These are phyloP conservation scores for Drosophila chauvacae DNA, from an alignment of 1,140 invertebrate genomes.

Conservation along the genomic window DNA sequence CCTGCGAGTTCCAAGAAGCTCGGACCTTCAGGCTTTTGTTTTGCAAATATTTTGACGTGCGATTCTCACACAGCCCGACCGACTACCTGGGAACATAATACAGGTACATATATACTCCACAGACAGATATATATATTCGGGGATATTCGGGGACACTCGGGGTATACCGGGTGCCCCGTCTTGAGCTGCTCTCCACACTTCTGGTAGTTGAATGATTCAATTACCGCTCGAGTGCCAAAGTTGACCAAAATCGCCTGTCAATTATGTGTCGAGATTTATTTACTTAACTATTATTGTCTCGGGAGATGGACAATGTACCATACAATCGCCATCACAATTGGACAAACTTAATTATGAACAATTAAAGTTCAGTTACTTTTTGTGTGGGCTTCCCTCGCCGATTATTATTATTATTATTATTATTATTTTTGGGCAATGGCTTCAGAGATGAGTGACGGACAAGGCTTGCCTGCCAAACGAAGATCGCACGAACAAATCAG, in stretches of 20 bases:
- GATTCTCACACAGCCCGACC: constrained; percentile 17
- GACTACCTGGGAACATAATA: constrained; percentile 23
- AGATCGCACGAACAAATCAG: constrained; percentile 9
- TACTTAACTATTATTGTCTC: constrained; percentile 65
- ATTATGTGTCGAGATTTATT: constrained; percentile 70
- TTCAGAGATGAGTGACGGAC: constrained; percentile 26
- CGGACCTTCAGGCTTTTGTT: constrained; percentile 62
- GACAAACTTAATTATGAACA: constrained; percentile 80
- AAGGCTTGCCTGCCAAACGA: constrained; percentile 40
- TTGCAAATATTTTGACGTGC: constrained; percentile 82
- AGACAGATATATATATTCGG: neutral
- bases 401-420: constrained; percentile 24
- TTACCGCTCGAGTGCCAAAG: constrained; percentile 74
- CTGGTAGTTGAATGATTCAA: constrained; percentile 68
- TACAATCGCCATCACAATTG: constrained; percentile 50
- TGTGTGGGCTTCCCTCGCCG: constrained; percentile 43
- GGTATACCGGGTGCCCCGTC: constrained; percentile 50
- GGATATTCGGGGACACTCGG: neutral
- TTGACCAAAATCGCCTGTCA: constrained; percentile 66
- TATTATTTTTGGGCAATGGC: constrained; percentile 59
- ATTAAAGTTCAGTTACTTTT: constrained; percentile 78
- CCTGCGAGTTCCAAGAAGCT: constrained; percentile 58
- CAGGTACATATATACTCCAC: neutral
- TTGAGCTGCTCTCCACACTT: constrained; percentile 32
- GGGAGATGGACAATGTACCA: constrained; percentile 18